Base-by-base conservation (phyloP, 2,888 invertebrate genomes). In the Sericinus montela region DNA sequence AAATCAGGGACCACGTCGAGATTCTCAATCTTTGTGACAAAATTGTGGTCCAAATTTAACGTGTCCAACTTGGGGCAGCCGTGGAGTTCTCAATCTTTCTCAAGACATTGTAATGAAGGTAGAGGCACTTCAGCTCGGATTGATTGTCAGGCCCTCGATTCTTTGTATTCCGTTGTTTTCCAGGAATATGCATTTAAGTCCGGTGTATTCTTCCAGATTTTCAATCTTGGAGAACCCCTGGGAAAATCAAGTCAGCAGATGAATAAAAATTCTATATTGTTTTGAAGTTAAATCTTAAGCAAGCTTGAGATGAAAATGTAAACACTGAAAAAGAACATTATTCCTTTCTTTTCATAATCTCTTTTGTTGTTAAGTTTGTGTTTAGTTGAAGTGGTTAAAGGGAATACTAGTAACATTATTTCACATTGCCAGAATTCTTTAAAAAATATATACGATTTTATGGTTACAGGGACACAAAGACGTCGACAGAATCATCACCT, bases 221-320 rank as follows among this genome's bases (percentile, higher is more conserved):
- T 98, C 98, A 53, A 98, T 98, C 70, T 92, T 93, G 9, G 93
- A 89, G 79, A 93, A 95, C 48, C 92, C 97, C 92, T 92, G 58
- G 9, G 9, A 67, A 29, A 45, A 13, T 10, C n/a, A n/a, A n/a
- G n/a, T n/a, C n/a, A n/a, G n/a, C n/a, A n/a, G n/a, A 23, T 34
- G 3, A 6, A 19, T 36, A 23, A 23, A n/a, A n/a, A n/a, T n/a
- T n/a, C n/a, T n/a, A n/a, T n/a, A n/a, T n/a, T n/a, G n/a, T n/a
- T n/a, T n/a, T n/a, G n/a, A n/a, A n/a, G n/a, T n/a, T n/a, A n/a
- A n/a, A n/a, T n/a, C n/a, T n/a, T n/a, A n/a, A n/a, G n/a, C n/a
- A n/a, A n/a, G n/a, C 95, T 94, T 98, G 94, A 89, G 98, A 87
- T 98, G 98, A 32, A 98, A 90, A 78, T 98, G 98, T 0, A 98